Evolutionary conservation across 1,140 invertebrate species (phyloP).

Genomic region (Harpegnathos saltator): DNA sequence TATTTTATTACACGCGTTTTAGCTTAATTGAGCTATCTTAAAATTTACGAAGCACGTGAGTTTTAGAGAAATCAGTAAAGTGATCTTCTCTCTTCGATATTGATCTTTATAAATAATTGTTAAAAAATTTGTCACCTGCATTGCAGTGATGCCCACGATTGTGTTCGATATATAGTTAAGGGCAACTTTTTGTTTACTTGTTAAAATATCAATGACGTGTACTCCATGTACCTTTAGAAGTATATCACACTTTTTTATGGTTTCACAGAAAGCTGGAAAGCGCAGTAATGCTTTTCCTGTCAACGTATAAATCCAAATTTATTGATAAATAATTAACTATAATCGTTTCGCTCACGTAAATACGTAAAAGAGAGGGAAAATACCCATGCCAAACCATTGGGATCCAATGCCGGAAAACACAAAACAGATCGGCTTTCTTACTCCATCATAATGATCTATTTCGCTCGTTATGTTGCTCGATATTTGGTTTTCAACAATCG

Average conservation of each 20-base stretch:
- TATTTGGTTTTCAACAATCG: slow-evolving; percentile 81
- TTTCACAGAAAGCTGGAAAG: too few species aligned
- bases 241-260: not conserved
- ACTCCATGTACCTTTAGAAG: not conserved
- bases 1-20: too few species aligned
- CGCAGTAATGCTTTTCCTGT: too few species aligned
- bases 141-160: not conserved
- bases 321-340: too few species aligned
- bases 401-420: slow-evolving; percentile 88
- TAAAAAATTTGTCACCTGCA: not conserved
- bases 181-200: not conserved
- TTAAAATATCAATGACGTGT: not conserved
- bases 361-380: too few species aligned
- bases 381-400: too few species aligned
- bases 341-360: too few species aligned
- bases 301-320: too few species aligned
- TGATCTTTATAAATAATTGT: not conserved
- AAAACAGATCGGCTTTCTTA: slow-evolving; percentile 91
- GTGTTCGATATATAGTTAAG: not conserved
- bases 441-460: slow-evolving; percentile 87
- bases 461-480: slow-evolving; percentile 83
- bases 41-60: too few species aligned
- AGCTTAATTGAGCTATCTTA: too few species aligned
- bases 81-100: too few species aligned
- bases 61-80: too few species aligned